Percentiles rank a stretch among this genome's conserved stretches.
Evolutionary conservation across 2,888 invertebrate species (phyloP).

Genomic region (Mesorhabditis sp.): DNA sequence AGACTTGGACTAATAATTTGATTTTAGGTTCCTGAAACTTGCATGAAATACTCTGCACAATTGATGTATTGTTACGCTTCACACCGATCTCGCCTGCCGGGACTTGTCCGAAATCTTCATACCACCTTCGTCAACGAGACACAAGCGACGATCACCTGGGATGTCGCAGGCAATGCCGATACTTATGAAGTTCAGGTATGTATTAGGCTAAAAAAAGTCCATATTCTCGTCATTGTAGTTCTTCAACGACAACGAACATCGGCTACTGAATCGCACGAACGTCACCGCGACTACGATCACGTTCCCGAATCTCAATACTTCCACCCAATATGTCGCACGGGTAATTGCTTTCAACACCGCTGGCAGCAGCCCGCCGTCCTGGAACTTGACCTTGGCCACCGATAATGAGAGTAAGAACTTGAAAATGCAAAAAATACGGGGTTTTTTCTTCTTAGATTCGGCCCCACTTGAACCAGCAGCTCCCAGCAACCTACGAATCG

Average conservation of each 20-base stretch:
- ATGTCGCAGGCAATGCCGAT: background rate
- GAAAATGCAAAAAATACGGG: background rate
- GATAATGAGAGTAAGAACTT: conserved; percentile 10
- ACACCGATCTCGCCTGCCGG: conserved; percentile 8
- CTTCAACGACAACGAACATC: conserved; percentile 5
- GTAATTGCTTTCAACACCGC: conserved; percentile 25
- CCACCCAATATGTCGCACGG: conserved; percentile 13
- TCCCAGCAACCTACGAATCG: conserved; percentile 28
- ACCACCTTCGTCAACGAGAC: background rate
- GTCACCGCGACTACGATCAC: background rate
- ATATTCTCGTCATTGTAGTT: conserved; percentile 7
- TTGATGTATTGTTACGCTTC: conserved; percentile 26
- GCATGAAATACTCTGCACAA: conserved; percentile 19
- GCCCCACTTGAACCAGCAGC: conserved; percentile 25
- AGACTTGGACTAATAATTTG: background rate
- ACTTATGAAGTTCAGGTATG: conserved; percentile 15
- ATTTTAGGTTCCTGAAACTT: conserved; percentile 17
- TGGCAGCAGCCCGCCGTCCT: conserved; percentile 34
- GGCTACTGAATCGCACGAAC: background rate
- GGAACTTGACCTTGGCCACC: conserved; percentile 37
- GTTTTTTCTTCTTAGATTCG: conserved; percentile 12
- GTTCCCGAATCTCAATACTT: background rate
- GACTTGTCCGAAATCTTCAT: conserved; percentile 5
- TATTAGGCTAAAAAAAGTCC: background rate
- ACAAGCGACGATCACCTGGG: conserved; percentile 10